Evolutionary conservation across 2,888 invertebrate genomes (phyloP).

Genomic region (Cephus nigrinus): DNA sequence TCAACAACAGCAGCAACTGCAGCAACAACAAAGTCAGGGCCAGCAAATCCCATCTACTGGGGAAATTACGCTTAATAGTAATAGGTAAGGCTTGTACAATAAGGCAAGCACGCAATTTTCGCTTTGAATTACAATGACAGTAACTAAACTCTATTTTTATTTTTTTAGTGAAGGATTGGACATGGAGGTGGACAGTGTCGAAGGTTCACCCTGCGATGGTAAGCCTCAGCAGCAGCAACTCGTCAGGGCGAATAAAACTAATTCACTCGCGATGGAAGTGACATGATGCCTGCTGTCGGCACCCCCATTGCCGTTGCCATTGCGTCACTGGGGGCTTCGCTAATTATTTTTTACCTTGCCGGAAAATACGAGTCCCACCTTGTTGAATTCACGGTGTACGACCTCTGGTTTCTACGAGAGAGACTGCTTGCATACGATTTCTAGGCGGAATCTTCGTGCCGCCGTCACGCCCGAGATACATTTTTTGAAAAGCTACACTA

Average conservation of each 20-base stretch:
- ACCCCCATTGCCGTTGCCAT: conserved; percentile 57
- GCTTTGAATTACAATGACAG: neutral
- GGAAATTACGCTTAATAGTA: conserved; percentile 72
- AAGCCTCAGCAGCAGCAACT: conserved; percentile 62
- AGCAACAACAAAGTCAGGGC: conserved; percentile 26
- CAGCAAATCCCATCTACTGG: conserved; percentile 58
- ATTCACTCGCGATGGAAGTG: conserved; percentile 72
- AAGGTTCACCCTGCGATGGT: conserved; percentile 61
- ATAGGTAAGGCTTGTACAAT: conserved; percentile 65
- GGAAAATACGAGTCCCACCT: conserved; percentile 12
- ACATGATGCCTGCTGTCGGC: conserved; percentile 70
- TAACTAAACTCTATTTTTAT: neutral
- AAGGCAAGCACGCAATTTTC: neutral
- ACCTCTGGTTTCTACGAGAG: neutral
- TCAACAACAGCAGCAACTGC: conserved; percentile 34
- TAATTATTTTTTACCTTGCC: conserved; percentile 53
- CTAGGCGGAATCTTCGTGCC: neutral
- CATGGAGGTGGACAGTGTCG: conserved; percentile 60
- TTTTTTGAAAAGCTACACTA: neutral
- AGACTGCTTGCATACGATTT: neutral
- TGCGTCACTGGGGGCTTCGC: conserved; percentile 63
- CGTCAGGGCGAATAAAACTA: conserved; percentile 69
- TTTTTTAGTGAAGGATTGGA: conserved; percentile 61
- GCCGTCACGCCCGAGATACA: neutral
- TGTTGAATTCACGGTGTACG: neutral